Evolutionary conservation across 1,140 invertebrate species (phyloP).

Genomic region (Drosophila pandora): DNA sequence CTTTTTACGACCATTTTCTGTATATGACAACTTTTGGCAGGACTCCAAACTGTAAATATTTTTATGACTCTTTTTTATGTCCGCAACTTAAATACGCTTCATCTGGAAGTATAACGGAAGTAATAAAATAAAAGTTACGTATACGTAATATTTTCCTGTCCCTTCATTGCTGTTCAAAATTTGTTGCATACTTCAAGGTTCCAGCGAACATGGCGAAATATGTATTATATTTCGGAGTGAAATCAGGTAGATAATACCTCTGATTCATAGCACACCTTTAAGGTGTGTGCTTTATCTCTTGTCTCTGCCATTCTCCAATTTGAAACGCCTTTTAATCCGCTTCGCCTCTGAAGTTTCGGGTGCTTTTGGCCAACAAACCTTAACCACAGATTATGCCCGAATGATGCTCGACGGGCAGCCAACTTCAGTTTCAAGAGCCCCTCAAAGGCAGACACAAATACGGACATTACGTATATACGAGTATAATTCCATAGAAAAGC

Average conservation of each 20-base stretch:
- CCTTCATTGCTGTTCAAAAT: background rate
- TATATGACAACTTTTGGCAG: background rate
- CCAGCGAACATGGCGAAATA: too few species aligned
- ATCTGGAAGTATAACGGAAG: background rate
- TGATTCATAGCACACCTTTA: slow-evolving; percentile 19
- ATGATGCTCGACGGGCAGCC: slow-evolving; percentile 58
- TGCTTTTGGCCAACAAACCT: slow-evolving; percentile 14
- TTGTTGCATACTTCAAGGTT: slow-evolving; percentile 1
- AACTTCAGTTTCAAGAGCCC: slow-evolving; percentile 64
- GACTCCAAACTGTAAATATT: background rate
- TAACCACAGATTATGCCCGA: slow-evolving; percentile 62
- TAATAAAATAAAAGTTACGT: slow-evolving; percentile 1
- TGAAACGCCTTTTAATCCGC: slow-evolving; percentile 9
- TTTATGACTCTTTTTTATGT: too few species aligned
- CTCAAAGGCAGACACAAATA: slow-evolving; percentile 63
- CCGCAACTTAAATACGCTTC: too few species aligned
- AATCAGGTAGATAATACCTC: slow-evolving; percentile 14
- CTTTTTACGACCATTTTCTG: slow-evolving; percentile 7
- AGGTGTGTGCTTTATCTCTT: slow-evolving; percentile 5
- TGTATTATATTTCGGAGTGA: too few species aligned
- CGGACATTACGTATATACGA: slow-evolving; percentile 32
- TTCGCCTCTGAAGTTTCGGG: background rate
- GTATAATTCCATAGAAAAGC: slow-evolving; percentile 40
- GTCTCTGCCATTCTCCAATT: background rate
- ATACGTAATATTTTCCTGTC: background rate